These are phyloP conservation scores for Nasonia giraulti DNA, from an alignment of 1,140 invertebrate species.

Conservation along the genomic window DNA sequence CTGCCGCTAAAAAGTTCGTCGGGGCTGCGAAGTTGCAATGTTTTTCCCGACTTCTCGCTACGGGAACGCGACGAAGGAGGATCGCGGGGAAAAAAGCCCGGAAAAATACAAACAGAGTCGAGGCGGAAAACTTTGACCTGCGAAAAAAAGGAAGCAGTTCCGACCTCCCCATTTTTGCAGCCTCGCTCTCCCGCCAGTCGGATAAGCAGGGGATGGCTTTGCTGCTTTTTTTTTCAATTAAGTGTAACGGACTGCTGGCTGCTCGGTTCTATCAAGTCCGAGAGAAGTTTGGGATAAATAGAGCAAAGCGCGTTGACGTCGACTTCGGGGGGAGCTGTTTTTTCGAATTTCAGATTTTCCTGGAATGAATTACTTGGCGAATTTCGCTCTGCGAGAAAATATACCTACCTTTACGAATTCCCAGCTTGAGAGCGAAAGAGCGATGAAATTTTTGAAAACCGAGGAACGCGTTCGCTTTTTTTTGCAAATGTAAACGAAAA, in stretches of 20 bases:
- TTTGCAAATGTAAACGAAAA: no score
- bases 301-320: neutral
- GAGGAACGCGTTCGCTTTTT: no score
- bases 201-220: neutral
- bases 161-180: neutral
- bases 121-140: slow-evolving; percentile 28
- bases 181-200: neutral
- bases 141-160: slow-evolving; percentile 4
- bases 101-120: slow-evolving; percentile 29
- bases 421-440: no score
- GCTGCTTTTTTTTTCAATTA: slow-evolving; percentile 1
- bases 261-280: neutral
- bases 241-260: neutral
- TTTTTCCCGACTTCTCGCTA: slow-evolving; percentile 37
- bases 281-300: neutral
- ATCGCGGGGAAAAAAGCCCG: neutral
- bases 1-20: slow-evolving; percentile 22
- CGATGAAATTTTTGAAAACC: no score
- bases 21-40: slow-evolving; percentile 17
- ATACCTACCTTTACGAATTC: no score
- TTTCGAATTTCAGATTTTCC: neutral
- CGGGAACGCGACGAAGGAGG: neutral
- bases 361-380: neutral
- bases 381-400: neutral
- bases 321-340: no score